Evolutionary conservation across 1,140 invertebrate genomes (phyloP), one percentile per base, ranked within the genome.

Genomic region (Achroia grisella): DNA sequence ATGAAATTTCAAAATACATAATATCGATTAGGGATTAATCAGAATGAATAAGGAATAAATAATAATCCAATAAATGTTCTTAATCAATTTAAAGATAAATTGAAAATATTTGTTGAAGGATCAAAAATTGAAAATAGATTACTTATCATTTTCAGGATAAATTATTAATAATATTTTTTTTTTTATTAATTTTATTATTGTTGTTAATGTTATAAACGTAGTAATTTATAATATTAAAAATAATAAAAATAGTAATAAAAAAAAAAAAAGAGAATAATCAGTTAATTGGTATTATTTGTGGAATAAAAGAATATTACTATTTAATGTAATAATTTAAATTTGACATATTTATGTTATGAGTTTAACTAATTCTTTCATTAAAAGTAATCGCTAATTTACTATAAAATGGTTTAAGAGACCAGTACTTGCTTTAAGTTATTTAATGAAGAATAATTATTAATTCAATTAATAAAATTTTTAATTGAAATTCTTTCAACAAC

Each of bases 361-460:
- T 74, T 23, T 84, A 87, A 83, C 75, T 87, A 81, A 78, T 72
- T 71, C 53, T 75, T 86, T 86, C 82, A 88, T 88, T 87, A 87
- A 79, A 87, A 87, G 76, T 87, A 88, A 64, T 27, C 77, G 88
- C 77, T 86, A 88, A 87, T 77, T 68, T 87, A 88, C 63, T 87
- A 86, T 71, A 52, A 63, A 58, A 46, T 65, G 65, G 59, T 75
- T 73, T 71, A 74, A 89, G 83, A 87, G 88, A 87, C 77, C 86
- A 87, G 35, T 86, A 86, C 87, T 89, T 89, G 71, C 81, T 87
- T 89, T 89, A 86, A 89, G 88, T 80, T 86, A 90, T 83, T 79
- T 89, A 88, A 89, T 89, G 85, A 87, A 50, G 69, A 77, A 76
- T 78, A 76, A 62, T 65, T 84, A 78, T 81, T 75, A 71, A 89